Conservation (phyloP, 1,140 invertebrate genomes). For the Oncopodura yosiiana region DNA sequence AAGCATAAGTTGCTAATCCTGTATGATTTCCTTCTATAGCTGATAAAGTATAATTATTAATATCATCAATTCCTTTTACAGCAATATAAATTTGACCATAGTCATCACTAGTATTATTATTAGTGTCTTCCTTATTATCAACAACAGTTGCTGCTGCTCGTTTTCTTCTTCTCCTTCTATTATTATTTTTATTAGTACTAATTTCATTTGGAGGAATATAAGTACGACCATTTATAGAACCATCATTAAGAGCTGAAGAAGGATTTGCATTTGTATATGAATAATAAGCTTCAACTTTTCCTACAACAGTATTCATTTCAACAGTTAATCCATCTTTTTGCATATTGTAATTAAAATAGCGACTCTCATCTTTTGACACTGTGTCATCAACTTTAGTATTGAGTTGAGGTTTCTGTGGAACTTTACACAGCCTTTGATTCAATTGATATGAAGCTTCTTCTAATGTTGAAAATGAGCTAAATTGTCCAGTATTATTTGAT, state of each 20-base stretch:
- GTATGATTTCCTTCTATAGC: neutral
- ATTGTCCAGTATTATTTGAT: neutral
- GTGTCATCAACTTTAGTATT: neutral
- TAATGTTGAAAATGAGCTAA: neutral
- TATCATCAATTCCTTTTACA: neutral
- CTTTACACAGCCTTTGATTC: neutral
- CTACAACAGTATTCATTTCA: neutral
- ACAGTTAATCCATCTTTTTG: neutral
- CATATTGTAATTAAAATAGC: neutral
- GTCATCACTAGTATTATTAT: neutral
- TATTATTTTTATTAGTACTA: neutral
- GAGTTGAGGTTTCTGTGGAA: neutral
- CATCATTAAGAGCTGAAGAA: constrained; percentile 2
- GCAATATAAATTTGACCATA: neutral
- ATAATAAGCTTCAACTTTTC: neutral
- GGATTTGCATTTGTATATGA: neutral
- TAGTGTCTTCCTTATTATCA: no score
- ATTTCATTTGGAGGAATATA: neutral
- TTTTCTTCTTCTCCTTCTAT: no score
- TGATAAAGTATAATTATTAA: neutral
- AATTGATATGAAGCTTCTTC: neutral
- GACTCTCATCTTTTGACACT: neutral
- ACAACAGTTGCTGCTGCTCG: no score
- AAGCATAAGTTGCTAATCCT: no score
- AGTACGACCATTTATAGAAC: neutral